Base-by-base conservation (phyloP, 2,113 vertebrate species). In the Rhizomys pruinosus region DNA sequence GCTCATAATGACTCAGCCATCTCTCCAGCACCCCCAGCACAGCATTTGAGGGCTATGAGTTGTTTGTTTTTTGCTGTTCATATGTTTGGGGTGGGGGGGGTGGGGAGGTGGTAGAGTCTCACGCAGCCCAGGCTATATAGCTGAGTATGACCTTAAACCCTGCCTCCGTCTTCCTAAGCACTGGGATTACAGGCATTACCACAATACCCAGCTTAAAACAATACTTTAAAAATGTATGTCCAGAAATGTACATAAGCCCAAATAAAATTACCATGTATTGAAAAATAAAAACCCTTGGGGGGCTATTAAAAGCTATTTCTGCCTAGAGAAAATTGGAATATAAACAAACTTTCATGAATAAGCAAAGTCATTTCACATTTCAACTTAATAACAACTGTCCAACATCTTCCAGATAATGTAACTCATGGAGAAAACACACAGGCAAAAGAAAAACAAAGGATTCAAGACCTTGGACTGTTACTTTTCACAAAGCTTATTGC, bases 221-320 rank as follows among this genome's bases (percentile, higher is more conserved):
- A 44, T 25, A 34, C 32, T 57, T 81, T 95, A 88, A 74, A 84
- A 8, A 44, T 44, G 3, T 29, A 59, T 73, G 72, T 93, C n/a
- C 32, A 91, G 57, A 89, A 87, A 90, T 12, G 3, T 34, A 92
- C 2, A 57, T 59, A 89, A 92, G 59, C 61, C 29, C 69, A 64
- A 42, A 42, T 52, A 32, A 78, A 82, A 34, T 73, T 80, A 94
- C 0, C 78, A 6, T 66, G 66, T 63, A 84, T 84, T 92, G 91
- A 87, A 94, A 95, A 92, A 80, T 37, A 94, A 57, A 93, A 91
- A 84, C 92, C 55, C 81, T 92, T 59, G 37, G 32, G 39, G 15
- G 66, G 22, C 7, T 68, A 95, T 88, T 93, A 92, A 92, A 94
- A 95, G 52, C 71, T 82, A 90, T 77, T 88, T 95, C 73, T 95